Base-by-base conservation (phyloP, 2,797 vertebrate species). In the Rhinogobio ventralis region DNA sequence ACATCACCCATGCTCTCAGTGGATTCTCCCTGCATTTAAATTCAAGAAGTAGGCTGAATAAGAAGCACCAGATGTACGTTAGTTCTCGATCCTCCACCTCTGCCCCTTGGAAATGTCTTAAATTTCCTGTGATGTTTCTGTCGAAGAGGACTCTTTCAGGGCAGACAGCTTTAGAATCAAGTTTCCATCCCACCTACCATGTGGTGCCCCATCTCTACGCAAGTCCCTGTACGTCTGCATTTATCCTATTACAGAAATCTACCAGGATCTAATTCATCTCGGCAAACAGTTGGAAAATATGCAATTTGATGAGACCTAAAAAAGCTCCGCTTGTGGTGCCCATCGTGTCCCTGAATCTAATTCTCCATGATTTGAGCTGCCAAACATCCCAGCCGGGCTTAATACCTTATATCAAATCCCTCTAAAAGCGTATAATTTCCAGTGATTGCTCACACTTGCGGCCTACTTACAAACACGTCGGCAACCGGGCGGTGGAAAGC, bases 371-470 rank as follows among this genome's bases (percentile, higher is more conserved):
- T 88, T 80, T 90, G 89, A 92, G 91, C 91, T 93, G 91, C 90
- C 89, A 87, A 91, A 89, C 92, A 92, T 90, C 92, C 91, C 90
- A 90, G 91, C 91, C 89, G 81, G 78, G 90, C 92, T 94, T 94
- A 95, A 94, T 95, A 94, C 92, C 88, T 93, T 92, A 92, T 92
- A 94, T 94, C 91, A 93, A 93, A 95, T 94, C 93, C 92, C 85
- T 90, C 90, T 93, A 93, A 95, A 95, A 94, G 94, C 91, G 85
- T 93, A 93, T 94, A 91, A 94, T 95, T 95, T 95, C 90, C 94
- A 92, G 88, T 93, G 93, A 95, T 94, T 94, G 94, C 93, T 94
- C 92, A 92, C 94, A 93, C 94, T 94, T 94, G 92, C 69, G 93
- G 93, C 90, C 90, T 93, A 90, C 92, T 93, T 94, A 92, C 91